Base-by-base conservation (phyloP, 2,797 vertebrate genomes). In the Urocyon cinereoargenteus region DNA sequence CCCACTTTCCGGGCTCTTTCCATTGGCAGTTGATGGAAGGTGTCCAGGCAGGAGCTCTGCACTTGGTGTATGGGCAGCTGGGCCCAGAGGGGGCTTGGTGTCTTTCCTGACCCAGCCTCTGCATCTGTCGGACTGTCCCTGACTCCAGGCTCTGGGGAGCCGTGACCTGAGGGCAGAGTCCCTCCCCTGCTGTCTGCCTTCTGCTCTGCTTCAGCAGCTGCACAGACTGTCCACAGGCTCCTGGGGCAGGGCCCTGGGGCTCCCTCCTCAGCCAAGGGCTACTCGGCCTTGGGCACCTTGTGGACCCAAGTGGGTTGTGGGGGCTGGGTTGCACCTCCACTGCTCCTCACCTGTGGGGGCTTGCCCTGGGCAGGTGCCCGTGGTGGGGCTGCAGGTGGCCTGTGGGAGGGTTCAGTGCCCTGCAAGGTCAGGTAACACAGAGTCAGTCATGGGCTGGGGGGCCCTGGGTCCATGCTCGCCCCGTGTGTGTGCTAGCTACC, bases 151-250 rank as follows among this genome's bases (percentile, higher is more conserved):
- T 45, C 13, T 4, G 13, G 70, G 72, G 36, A 73, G 22, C 72
- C 2, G 3, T 3, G 13, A 28, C 40, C 72, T 73, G 8, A 8
- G 72, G 40, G 40, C 72, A 16, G 72, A 24, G 40, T 9, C 13
- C 72, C 40, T 15, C 8, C 36, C 3, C 1, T 1, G 4, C 68
- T 1, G 26, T 36, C 19, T 0, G 24, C 40, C 70, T 5, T 7
- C 28, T 21, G 1, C 6, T 51, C 6, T 6, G 14, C 10, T 4
- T 16, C 45, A 49, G 36, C 36, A 12, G 13, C 22, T 0, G 3
- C 14, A 28, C 24, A 24, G 24, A 45, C 1, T 1, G 40, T 26
- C 72, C 40, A 2, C 40, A 16, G 40, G 72, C 40, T 73, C 22
- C 70, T 36, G 7, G 70, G 70, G 36, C 16, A 21, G 45, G 59